Conservation (phyloP, 2,113 vertebrate genomes). For the Cavia aperea region DNA sequence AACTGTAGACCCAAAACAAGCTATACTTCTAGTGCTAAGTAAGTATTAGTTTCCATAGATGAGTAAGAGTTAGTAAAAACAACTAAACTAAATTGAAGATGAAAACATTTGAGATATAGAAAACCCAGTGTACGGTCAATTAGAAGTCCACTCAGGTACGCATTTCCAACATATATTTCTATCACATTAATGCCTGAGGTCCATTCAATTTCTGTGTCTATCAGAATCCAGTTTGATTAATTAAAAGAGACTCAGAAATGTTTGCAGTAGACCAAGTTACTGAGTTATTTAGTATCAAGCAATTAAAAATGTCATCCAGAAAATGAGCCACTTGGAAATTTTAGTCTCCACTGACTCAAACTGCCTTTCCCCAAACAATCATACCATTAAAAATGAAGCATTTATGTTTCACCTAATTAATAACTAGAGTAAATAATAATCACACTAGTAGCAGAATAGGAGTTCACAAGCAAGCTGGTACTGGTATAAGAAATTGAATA, state of each 20-base stretch:
- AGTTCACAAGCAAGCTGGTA: constrained; percentile 39
- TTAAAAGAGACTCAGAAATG: constrained; percentile 32
- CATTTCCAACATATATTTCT: not conserved
- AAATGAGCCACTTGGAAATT: constrained; percentile 52
- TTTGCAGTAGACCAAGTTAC: constrained; percentile 3
- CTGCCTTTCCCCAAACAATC: constrained; percentile 24
- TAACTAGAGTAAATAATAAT: constrained; percentile 56
- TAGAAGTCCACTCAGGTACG: not conserved
- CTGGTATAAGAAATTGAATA: not conserved
- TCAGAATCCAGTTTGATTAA: constrained; percentile 6
- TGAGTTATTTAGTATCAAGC: constrained; percentile 12
- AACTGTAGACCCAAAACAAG: not conserved
- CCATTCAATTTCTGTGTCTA: not conserved
- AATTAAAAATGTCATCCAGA: constrained; percentile 52
- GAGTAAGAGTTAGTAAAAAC: not conserved
- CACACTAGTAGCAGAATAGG: constrained; percentile 26
- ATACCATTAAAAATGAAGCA: constrained; percentile 54
- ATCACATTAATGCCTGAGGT: not conserved
- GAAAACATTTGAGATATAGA: not conserved
- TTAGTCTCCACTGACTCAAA: constrained; percentile 51
- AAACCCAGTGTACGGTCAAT: not conserved
- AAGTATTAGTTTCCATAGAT: not conserved
- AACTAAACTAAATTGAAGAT: not conserved
- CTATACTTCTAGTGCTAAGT: not conserved
- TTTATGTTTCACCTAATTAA: constrained; percentile 49